Conservation (phyloP, 2,888 invertebrate genomes). For the Chirona hameri region DNA sequence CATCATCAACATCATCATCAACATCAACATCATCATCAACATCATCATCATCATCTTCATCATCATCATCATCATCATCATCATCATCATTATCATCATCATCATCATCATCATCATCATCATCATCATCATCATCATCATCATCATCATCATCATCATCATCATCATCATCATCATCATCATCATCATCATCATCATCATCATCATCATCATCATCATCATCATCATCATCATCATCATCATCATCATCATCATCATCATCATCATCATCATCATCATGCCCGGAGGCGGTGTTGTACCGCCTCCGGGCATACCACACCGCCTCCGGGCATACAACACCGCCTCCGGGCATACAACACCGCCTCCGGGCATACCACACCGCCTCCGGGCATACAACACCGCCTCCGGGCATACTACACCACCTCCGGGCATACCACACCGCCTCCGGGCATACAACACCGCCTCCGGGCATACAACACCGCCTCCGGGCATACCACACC, state of each 20-base stretch:
- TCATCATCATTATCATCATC: slow-evolving; percentile 22
- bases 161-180: slow-evolving; percentile 22
- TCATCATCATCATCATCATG: slow-evolving; percentile 22
- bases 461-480: too few species aligned
- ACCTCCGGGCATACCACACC: too few species aligned
- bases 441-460: too few species aligned
- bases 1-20: slow-evolving; percentile 9
- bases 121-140: slow-evolving; percentile 22
- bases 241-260: slow-evolving; percentile 22
- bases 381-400: too few species aligned
- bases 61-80: slow-evolving; percentile 22
- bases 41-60: slow-evolving; percentile 10
- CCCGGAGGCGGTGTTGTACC: too few species aligned
- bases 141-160: slow-evolving; percentile 22
- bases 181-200: slow-evolving; percentile 22
- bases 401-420: too few species aligned
- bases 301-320: too few species aligned
- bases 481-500: too few species aligned
- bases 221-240: slow-evolving; percentile 22
- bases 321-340: too few species aligned
- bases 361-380: too few species aligned
- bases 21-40: not conserved
- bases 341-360: too few species aligned
- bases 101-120: slow-evolving; percentile 22
- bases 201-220: slow-evolving; percentile 9